These are phyloP conservation scores for Apamea anceps DNA, from an alignment of 2,888 invertebrate genomes.

Conservation along the genomic window DNA sequence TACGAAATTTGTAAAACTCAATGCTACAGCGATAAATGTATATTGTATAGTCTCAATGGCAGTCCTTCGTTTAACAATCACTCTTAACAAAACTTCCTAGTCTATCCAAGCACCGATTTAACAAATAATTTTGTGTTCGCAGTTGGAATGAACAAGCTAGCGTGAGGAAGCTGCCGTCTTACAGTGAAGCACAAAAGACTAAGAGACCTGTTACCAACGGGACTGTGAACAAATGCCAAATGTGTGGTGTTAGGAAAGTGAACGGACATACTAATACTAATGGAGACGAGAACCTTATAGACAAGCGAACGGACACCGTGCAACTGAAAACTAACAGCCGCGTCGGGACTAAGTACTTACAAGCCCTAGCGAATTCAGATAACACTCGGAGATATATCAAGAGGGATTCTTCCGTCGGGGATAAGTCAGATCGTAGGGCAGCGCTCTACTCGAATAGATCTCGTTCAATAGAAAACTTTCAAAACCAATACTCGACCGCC, in stretches of 20 bases:
- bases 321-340: slow-evolving; percentile 85
- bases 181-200: slow-evolving; percentile 90
- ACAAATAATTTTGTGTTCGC: slow-evolving; percentile 59
- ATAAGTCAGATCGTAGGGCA: slow-evolving; percentile 79
- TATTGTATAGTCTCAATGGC: background rate
- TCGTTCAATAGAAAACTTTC: slow-evolving; percentile 88
- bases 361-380: slow-evolving; percentile 84
- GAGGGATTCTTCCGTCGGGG: slow-evolving; percentile 84
- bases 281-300: slow-evolving; percentile 72
- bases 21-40: background rate
- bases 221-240: slow-evolving; percentile 83
- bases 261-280: slow-evolving; percentile 78
- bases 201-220: slow-evolving; percentile 87
- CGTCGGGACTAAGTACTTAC: slow-evolving; percentile 87
- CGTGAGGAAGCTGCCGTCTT: slow-evolving; percentile 88
- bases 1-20: background rate
- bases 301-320: slow-evolving; percentile 77
- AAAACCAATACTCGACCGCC: slow-evolving; percentile 77
- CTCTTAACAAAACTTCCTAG: background rate
- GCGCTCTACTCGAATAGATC: slow-evolving; percentile 83
- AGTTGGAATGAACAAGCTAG: slow-evolving; percentile 90
- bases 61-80: too few relatives aligned
- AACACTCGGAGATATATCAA: slow-evolving; percentile 80
- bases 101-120: slow-evolving; percentile 24
- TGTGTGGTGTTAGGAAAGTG: slow-evolving; percentile 85